Conservation (phyloP, 2,888 invertebrate genomes). For the Pachydiplax longipennis region DNA sequence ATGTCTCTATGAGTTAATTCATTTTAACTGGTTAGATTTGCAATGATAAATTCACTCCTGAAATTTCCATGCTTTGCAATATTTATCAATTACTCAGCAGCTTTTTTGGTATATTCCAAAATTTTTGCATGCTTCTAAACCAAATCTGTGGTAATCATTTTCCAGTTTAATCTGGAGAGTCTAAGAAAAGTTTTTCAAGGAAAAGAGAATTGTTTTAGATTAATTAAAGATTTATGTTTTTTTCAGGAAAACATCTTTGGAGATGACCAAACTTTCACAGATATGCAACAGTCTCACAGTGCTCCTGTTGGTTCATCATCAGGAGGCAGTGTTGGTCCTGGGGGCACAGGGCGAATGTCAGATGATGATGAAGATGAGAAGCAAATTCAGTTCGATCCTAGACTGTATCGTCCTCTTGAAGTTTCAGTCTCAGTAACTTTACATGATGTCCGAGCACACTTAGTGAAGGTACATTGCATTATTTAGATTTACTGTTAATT, state of each 20-base stretch:
- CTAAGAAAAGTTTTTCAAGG: not conserved
- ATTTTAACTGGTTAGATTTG: too few relatives aligned
- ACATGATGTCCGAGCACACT: constrained; percentile 94
- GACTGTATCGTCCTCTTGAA: constrained; percentile 87
- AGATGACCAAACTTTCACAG: constrained; percentile 92
- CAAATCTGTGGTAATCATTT: too few relatives aligned
- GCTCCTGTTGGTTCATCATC: constrained; percentile 51
- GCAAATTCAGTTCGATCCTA: constrained; percentile 79
- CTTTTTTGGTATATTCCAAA: too few relatives aligned
- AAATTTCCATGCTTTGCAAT: too few relatives aligned
- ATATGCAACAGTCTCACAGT: constrained; percentile 74
- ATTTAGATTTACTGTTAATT: too few relatives aligned
- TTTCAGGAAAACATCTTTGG: constrained; percentile 94
- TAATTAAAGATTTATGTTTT: constrained; percentile 50
- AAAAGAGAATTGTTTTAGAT: not conserved
- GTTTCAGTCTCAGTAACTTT: constrained; percentile 92
- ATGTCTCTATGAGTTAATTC: too few relatives aligned
- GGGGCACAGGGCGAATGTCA: constrained; percentile 49
- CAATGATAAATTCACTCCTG: too few relatives aligned
- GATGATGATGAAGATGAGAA: constrained; percentile 66
- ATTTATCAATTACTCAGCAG: too few relatives aligned
- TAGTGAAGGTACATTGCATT: constrained; percentile 70
- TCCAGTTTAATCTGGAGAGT: too few relatives aligned
- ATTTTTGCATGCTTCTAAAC: too few relatives aligned
- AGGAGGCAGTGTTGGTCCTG: constrained; percentile 44